Conservation (phyloP, 2,797 vertebrate genomes). For the Gadopsis bispinosus region DNA sequence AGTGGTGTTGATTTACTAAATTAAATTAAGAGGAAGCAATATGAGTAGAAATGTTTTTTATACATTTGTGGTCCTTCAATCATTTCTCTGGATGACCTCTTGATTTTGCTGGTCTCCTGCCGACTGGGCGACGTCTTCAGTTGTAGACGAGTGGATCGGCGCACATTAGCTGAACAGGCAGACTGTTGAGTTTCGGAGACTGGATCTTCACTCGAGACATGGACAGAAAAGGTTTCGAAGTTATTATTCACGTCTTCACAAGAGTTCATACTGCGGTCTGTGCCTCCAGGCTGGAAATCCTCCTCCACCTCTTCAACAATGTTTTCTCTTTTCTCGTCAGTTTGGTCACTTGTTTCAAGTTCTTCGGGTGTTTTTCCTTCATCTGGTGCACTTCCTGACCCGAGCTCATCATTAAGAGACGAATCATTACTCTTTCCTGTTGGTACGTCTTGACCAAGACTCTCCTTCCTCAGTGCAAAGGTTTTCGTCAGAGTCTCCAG, state of each 20-base stretch:
- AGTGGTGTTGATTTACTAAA: background rate
- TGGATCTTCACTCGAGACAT: slow-evolving; percentile 6
- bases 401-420: slow-evolving; percentile 11
- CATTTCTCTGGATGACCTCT: slow-evolving; percentile 18
- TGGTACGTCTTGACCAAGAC: slow-evolving; percentile 41
- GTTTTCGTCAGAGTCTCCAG: slow-evolving; percentile 75
- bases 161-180: slow-evolving; percentile 5
- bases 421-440: slow-evolving; percentile 30
- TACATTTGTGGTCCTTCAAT: slow-evolving; percentile 59
- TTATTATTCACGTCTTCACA: slow-evolving; percentile 2
- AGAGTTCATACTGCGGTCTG: slow-evolving; percentile 5
- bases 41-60: background rate
- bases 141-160: slow-evolving; percentile 56
- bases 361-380: slow-evolving; percentile 16
- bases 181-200: slow-evolving; percentile 24
- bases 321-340: slow-evolving; percentile 8
- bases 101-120: slow-evolving; percentile 34
- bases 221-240: background rate
- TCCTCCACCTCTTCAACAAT: slow-evolving; percentile 14
- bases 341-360: slow-evolving; percentile 30
- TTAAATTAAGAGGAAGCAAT: background rate
- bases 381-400: slow-evolving; percentile 12
- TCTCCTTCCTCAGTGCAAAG: slow-evolving; percentile 67
- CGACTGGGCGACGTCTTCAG: slow-evolving; percentile 28
- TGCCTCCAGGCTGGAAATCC: background rate